Percentiles rank a stretch among this genome's conserved stretches.
These are phyloP conservation scores for Acleris cristana DNA, from an alignment of 2,888 invertebrate genomes.

Conservation along the genomic window DNA sequence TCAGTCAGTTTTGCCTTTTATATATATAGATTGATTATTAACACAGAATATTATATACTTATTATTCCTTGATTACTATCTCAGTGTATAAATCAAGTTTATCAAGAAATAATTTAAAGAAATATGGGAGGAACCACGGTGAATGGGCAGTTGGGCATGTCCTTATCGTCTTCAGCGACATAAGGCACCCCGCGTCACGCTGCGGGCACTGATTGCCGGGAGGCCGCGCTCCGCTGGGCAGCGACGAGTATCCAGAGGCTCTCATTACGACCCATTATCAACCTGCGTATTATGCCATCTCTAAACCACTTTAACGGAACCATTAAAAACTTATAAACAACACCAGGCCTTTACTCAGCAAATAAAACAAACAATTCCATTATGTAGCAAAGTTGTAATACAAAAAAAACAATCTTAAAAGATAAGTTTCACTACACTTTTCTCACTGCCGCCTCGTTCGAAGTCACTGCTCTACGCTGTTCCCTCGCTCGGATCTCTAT, in stretches of 20 bases:
- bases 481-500: conserved; percentile 44
- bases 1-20: too few relatives aligned
- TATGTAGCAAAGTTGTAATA: not conserved
- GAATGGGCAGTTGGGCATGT: conserved; percentile 15
- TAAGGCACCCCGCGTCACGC: conserved; percentile 29
- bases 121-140: conserved; percentile 4
- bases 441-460: conserved; percentile 2
- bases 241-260: conserved; percentile 4
- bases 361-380: not conserved
- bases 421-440: conserved; percentile 24
- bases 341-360: not conserved
- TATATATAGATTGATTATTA: too few relatives aligned
- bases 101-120: not conserved
- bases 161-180: conserved; percentile 16
- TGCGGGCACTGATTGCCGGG: conserved; percentile 14
- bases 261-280: not conserved
- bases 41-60: too few relatives aligned
- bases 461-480: conserved; percentile 19
- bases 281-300: too few relatives aligned
- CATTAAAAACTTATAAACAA: too few relatives aligned
- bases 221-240: conserved; percentile 13
- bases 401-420: not conserved
- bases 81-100: not conserved
- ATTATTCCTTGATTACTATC: too few relatives aligned
- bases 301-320: too few relatives aligned